Conservation (phyloP, 2,797 vertebrate species). For the Esox lucius region DNA sequence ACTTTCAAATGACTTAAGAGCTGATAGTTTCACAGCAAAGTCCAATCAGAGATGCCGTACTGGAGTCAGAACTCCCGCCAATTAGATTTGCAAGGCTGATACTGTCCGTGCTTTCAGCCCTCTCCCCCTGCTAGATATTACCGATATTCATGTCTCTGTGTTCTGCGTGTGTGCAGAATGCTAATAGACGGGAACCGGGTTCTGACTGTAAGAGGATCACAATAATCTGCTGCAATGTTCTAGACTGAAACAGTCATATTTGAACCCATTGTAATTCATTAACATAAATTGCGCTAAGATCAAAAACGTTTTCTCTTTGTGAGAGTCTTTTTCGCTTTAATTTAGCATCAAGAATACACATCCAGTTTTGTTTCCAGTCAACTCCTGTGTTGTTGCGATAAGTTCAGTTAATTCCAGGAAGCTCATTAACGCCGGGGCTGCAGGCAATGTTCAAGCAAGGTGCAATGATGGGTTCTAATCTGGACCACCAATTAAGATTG, state of each 20-base stretch:
- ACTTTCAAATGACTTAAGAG: neutral
- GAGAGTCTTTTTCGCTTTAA: neutral
- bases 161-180: conserved; percentile 43
- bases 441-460: neutral
- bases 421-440: neutral
- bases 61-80: neutral
- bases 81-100: conserved; percentile 2
- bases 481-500: conserved; percentile 4
- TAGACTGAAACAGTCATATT: neutral
- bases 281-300: neutral
- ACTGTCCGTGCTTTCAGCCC: neutral
- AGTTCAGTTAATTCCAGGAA: neutral
- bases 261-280: conserved; percentile 31
- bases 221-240: conserved; percentile 29
- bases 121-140: neutral
- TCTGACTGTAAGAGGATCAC: conserved; percentile 38
- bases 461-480: neutral
- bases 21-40: neutral
- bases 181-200: conserved; percentile 9
- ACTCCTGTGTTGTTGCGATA: neutral
- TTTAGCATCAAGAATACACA: neutral
- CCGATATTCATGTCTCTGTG: conserved; percentile 21
- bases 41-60: neutral
- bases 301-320: neutral
- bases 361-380: neutral